Evolutionary conservation across 2,888 invertebrate genomes (phyloP).

Genomic region (Unio pictorum): DNA sequence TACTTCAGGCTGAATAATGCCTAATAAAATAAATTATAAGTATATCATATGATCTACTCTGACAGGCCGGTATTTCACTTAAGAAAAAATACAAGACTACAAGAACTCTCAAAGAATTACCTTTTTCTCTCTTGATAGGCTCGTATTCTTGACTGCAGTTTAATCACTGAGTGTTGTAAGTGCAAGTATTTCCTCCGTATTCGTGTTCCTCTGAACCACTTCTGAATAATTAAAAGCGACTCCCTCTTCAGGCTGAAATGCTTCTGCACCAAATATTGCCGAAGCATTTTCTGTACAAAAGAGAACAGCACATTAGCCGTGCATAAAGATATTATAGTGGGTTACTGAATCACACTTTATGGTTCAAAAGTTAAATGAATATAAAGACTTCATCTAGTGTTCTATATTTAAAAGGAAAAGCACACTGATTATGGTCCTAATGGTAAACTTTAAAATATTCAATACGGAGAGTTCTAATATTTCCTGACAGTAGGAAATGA

Average conservation of each 20-base stretch:
- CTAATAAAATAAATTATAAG: too few relatives aligned
- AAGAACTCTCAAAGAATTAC: constrained; percentile 28
- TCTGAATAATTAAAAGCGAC: constrained; percentile 81
- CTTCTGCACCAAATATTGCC: constrained; percentile 29
- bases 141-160: constrained; percentile 80
- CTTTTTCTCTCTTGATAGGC: constrained; percentile 79
- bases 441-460: too few relatives aligned
- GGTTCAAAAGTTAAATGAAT: too few relatives aligned
- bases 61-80: not conserved
- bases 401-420: too few relatives aligned
- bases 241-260: constrained; percentile 15
- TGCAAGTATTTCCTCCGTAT: constrained; percentile 18
- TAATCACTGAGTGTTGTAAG: constrained; percentile 18
- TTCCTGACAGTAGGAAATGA: too few relatives aligned
- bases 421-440: too few relatives aligned
- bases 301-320: not conserved
- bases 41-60: too few relatives aligned
- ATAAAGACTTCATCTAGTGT: too few relatives aligned
- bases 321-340: too few relatives aligned
- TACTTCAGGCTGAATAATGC: too few relatives aligned
- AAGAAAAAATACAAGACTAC: not conserved
- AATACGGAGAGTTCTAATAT: too few relatives aligned
- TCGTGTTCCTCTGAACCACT: constrained; percentile 80
- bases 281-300: constrained; percentile 25
- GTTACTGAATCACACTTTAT: too few relatives aligned